Conservation (phyloP, 2,797 vertebrate species). For the Streptopelia turtur region DNA sequence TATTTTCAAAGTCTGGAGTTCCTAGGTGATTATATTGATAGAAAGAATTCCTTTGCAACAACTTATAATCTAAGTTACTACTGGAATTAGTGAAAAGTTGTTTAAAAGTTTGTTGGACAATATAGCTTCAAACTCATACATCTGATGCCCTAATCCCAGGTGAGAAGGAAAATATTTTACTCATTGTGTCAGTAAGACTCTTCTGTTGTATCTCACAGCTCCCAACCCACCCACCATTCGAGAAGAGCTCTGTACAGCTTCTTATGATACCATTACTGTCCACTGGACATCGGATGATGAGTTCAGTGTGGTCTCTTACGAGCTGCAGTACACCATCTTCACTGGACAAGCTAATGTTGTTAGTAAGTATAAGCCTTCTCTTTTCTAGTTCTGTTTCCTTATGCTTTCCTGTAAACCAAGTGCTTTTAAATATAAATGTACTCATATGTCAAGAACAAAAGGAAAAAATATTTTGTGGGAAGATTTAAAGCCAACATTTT, state of each 20-base stretch:
- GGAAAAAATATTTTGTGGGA: background rate
- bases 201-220: slow-evolving; percentile 78
- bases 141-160: background rate
- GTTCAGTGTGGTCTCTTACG: slow-evolving; percentile 95
- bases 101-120: background rate
- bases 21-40: background rate
- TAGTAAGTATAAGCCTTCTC: slow-evolving; percentile 87
- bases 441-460: background rate
- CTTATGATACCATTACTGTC: slow-evolving; percentile 96
- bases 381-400: background rate
- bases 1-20: background rate
- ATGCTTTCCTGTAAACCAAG: background rate
- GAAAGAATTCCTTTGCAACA: background rate
- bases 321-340: slow-evolving; percentile 97
- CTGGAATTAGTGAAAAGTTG: background rate
- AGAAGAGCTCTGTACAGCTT: slow-evolving; percentile 97
- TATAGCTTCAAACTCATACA: background rate
- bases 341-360: slow-evolving; percentile 95
- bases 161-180: background rate
- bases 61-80: background rate
- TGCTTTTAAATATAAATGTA: background rate
- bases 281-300: slow-evolving; percentile 98
- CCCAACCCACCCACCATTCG: slow-evolving; percentile 93
- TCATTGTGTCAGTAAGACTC: background rate
- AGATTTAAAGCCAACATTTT: background rate